A percentile compares a stretch with the other conserved stretches of the same genome.
Conservation (phyloP, 2,888 invertebrate genomes). For the Eupsilia transversa region DNA sequence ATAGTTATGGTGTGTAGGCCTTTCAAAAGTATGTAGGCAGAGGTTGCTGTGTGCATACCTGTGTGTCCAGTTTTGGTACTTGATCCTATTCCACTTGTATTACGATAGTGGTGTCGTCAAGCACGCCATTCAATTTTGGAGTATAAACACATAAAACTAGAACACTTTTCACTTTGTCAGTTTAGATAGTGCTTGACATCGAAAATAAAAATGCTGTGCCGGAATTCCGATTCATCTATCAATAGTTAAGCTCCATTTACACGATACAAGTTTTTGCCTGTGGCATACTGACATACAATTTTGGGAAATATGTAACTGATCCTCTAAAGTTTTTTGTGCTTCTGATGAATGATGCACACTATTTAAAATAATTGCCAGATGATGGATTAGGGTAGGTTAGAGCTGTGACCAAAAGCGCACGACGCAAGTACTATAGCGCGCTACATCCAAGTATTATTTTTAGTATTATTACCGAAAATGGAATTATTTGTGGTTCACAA, state of each 20-base stretch:
- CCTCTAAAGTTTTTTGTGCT: too few species aligned
- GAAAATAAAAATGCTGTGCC: not conserved
- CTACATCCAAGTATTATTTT: too few species aligned
- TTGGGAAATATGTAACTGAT: too few species aligned
- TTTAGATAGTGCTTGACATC: not conserved
- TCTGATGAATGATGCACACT: too few species aligned
- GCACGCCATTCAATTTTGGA: not conserved
- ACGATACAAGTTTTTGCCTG: not conserved
- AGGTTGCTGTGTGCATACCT: not conserved
- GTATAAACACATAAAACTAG: not conserved
- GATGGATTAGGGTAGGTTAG: too few species aligned
- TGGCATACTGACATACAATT: not conserved
- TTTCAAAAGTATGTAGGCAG: too few species aligned
- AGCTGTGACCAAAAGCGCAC: too few species aligned
- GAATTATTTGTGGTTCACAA: too few species aligned
- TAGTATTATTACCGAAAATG: too few species aligned
- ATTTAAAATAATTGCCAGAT: too few species aligned
- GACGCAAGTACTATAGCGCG: too few species aligned
- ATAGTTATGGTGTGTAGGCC: too few species aligned
- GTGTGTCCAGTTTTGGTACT: not conserved
- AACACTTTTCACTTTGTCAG: constrained; percentile 6
- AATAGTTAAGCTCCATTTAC: not conserved
- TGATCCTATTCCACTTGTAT: not conserved
- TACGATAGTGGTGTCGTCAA: not conserved
- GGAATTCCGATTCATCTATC: not conserved